Conservation (phyloP, 2,797 vertebrate genomes). For the Ambastaia sidthimunki region DNA sequence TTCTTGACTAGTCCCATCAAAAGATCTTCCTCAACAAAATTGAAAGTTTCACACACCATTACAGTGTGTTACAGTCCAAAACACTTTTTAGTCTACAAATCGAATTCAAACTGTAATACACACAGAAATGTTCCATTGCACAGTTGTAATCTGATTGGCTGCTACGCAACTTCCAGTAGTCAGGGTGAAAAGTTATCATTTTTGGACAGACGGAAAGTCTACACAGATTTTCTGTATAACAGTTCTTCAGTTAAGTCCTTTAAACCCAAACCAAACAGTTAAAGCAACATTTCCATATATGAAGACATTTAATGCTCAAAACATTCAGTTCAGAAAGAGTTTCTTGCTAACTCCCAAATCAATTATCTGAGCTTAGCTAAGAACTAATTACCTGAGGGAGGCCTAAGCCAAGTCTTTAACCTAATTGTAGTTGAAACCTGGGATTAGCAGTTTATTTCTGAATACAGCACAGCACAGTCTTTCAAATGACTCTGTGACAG, state of each 20-base stretch:
- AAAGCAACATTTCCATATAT: background rate
- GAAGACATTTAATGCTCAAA: background rate
- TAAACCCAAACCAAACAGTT: background rate
- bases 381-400: slow-evolving; percentile 47
- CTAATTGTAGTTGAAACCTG: slow-evolving; percentile 52
- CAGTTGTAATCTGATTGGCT: background rate
- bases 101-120: background rate
- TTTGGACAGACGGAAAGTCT: background rate
- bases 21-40: background rate
- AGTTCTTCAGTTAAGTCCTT: background rate
- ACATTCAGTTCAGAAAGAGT: slow-evolving; percentile 28
- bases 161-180: background rate
- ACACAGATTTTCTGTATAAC: background rate
- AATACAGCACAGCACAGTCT: slow-evolving; percentile 24
- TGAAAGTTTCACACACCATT: background rate
- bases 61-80: background rate
- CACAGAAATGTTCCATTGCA: no score
- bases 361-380: slow-evolving; percentile 44
- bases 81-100: background rate
- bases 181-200: background rate
- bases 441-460: slow-evolving; percentile 51
- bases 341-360: slow-evolving; percentile 54
- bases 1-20: background rate
- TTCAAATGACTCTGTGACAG: slow-evolving; percentile 29
- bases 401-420: slow-evolving; percentile 47